Conservation (phyloP, 1,140 invertebrate species). For the Ceratina japonica region DNA sequence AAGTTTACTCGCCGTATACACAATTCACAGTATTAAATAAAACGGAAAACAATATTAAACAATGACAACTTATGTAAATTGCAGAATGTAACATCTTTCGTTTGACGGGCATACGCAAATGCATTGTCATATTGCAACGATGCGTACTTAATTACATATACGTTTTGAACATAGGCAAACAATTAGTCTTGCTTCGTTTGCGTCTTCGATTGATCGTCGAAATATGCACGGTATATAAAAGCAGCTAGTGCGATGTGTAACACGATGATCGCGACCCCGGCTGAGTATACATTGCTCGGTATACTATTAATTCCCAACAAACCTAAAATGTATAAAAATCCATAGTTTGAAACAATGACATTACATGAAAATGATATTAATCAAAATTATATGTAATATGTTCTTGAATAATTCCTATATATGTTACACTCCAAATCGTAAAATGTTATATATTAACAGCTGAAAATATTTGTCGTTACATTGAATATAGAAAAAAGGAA, state of each 20-base stretch:
- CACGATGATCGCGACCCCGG: conserved; percentile 85
- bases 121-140: conserved; percentile 41
- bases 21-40: conserved; percentile 33
- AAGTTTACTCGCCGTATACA: conserved; percentile 10
- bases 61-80: too few relatives aligned
- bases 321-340: conserved; percentile 73
- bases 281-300: conserved; percentile 87
- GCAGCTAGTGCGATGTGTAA: conserved; percentile 87
- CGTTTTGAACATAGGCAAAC: conserved; percentile 19
- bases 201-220: conserved; percentile 74
- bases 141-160: conserved; percentile 52
- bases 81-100: conserved; percentile 38
- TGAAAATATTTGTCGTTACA: too few relatives aligned
- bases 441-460: neutral
- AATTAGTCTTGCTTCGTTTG: conserved; percentile 69
- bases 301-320: conserved; percentile 81
- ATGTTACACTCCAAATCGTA: conserved; percentile 1
- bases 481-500: too few relatives aligned
- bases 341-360: conserved; percentile 14
- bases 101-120: conserved; percentile 26
- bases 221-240: conserved; percentile 88
- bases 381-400: conserved; percentile 15
- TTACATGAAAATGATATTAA: neutral
- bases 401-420: conserved; percentile 8
- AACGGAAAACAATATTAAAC: conserved; percentile 20